Evolutionary conservation across 2,888 invertebrate species (phyloP), one percentile per base, ranked within the genome.

Genomic region (Thecophora atra): DNA sequence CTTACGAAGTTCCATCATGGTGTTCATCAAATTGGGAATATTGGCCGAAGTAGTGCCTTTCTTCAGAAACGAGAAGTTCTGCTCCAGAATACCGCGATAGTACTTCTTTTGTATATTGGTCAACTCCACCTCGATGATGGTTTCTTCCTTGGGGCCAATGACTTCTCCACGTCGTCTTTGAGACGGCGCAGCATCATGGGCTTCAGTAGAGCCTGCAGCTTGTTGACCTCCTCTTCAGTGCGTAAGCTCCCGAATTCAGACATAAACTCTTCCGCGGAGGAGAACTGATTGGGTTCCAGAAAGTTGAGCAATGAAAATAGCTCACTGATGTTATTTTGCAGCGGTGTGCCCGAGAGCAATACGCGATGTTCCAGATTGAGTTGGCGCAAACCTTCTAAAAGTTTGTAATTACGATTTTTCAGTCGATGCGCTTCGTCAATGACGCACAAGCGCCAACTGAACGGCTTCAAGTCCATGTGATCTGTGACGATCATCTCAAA

Each of bases 11-110:
- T 99, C 99, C 80, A 99, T 98, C 81, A 99, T 98, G 0, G 99
- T 99, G 88, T 99, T 99, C 98, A 99, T 99, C 21, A 99, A 88
- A n/a, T n/a, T n/a, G n/a, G n/a, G n/a, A n/a, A n/a, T n/a, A n/a
- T n/a, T n/a, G 2, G 98, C 96, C 87, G 97, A 97, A 28, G 97
- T 21, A 99, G 88, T 2, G 98, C 96, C 87, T 97, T 97, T 98
- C 97, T 98, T 99, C 98, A 87, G 99, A 98, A 91, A 98, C 0
- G 97, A 97, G 11, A 97, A 98, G 85, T 98, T 98, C 0, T 98
- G 98, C 1, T 98, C 89, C 72, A 99, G 87, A 6, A 98, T 96
- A 60, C 98, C 98, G 86, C 97, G 97, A 88, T 98, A 98, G 6
- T 99, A 90, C 28, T 97, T 94, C 72, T 95, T 91, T 85, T 99